A percentile compares a stretch with the other conserved stretches of the same genome.
These are phyloP conservation scores for Lacerta viridis DNA, from an alignment of 2,797 vertebrate species.

Conservation along the genomic window DNA sequence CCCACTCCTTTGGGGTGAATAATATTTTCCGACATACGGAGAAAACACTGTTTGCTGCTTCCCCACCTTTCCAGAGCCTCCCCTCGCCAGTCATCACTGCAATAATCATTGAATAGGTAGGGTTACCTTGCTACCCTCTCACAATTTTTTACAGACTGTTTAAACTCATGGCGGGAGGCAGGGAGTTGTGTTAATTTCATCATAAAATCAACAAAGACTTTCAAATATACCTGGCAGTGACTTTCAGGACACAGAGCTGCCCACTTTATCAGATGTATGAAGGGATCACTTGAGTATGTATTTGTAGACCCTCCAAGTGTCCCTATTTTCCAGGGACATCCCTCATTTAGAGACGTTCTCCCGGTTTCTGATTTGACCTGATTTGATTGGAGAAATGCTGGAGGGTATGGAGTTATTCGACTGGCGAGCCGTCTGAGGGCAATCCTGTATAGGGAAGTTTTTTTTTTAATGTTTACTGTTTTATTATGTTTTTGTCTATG, in stretches of 20 bases:
- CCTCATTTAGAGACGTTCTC: too few species aligned
- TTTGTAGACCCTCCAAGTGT: too few species aligned
- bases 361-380: too few species aligned
- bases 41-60: not conserved
- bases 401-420: too few species aligned
- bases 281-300: not conserved
- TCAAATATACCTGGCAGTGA: not conserved
- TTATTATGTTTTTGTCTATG: too few species aligned
- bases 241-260: not conserved
- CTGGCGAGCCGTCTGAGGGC: too few species aligned
- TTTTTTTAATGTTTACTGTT: too few species aligned
- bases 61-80: not conserved
- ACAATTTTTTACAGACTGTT: not conserved
- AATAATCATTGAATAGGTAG: not conserved
- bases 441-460: too few species aligned
- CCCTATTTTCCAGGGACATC: too few species aligned
- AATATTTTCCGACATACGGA: not conserved
- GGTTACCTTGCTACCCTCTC: not conserved
- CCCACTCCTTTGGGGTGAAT: not conserved
- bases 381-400: too few species aligned
- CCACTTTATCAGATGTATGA: not conserved
- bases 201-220: not conserved
- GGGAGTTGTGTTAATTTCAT: not conserved
- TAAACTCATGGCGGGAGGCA: not conserved
- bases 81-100: fast-evolving